Evolutionary conservation across 2,888 invertebrate species (phyloP), one percentile per base, ranked within the genome.

Genomic region (Incurvaria masculella): DNA sequence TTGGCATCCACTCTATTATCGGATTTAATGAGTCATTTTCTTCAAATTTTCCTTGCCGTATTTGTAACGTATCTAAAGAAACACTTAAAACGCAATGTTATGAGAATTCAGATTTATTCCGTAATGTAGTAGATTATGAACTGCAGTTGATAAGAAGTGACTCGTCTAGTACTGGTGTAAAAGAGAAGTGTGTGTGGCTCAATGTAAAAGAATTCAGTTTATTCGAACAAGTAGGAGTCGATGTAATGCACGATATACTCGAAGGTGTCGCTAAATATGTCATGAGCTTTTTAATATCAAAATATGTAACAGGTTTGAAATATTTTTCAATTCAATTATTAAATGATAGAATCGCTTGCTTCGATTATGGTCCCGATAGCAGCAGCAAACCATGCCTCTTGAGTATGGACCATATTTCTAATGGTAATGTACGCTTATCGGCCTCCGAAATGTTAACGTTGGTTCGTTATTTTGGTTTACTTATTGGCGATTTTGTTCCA

Each of bases 371-470:
- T 10, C 14, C 41, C 18, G 41, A 41, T 17, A 11, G 5, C 8
- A 41, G 18, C 4, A 41, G 18, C 14, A 41, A 41, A 21, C 41
- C 41, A 6, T 10, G 14, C 21, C 18, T 17, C 14, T 41, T 41
- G 21, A 17, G 11, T 41, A 41, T 41, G 41, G 41, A 17, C 10
- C 41, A 41, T 21, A 41, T 41, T 17, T 17, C 14, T 10, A 10
- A 41, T 8, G 41, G 41, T 17, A 41, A 41, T 41, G 4, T 41
- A 11, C 41, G 41, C 19, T 14, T 41, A 11, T 17, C 17, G 8
- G 41, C 41, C 17, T 10, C 41, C 14, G 41, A 41, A 21, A 41
- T 41, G 41, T 41, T 41, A 41, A 41, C 41, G 14, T 41, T 41
- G 10, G 14, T 41, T 41, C 14, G 41, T 10, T 41, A 41, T 41